Percentiles rank a stretch among this genome's conserved stretches.
Evolutionary conservation across 2,113 vertebrate species (phyloP).

Genomic region (Pituophis catenifer): DNA sequence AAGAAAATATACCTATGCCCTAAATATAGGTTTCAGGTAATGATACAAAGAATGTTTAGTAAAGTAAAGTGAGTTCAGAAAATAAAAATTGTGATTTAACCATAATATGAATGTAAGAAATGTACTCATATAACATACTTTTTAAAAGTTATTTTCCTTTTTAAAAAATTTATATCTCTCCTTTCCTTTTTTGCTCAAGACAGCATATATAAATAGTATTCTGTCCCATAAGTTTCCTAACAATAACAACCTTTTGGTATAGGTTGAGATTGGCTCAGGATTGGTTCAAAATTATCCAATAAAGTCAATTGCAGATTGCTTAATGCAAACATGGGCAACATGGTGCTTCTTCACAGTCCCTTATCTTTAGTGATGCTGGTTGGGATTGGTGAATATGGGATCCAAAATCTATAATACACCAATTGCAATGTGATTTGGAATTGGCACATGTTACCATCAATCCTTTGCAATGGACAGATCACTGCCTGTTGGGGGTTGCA

Average conservation of each 20-base stretch:
- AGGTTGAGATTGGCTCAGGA: background rate
- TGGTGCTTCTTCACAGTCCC: background rate
- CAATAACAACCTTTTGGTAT: background rate
- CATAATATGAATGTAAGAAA: background rate
- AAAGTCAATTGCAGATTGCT: background rate
- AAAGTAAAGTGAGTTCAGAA: background rate
- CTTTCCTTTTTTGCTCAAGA: background rate
- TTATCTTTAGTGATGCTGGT: background rate
- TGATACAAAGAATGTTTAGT: background rate
- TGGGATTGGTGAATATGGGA: background rate
- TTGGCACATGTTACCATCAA: background rate
- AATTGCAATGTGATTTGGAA: background rate
- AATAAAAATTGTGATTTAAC: background rate
- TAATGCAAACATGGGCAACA: background rate
- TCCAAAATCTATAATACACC: background rate
- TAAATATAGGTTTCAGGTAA: background rate
- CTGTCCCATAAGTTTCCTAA: background rate
- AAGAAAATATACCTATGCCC: background rate
- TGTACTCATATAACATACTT: background rate
- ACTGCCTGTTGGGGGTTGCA: background rate
- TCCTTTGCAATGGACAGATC: background rate
- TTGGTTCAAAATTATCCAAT: background rate
- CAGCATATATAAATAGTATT: background rate
- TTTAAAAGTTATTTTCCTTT: background rate
- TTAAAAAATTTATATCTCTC: background rate